Evolutionary conservation across 2,113 vertebrate genomes (phyloP), one percentile per base, ranked within the genome.

Genomic region (Kryptolebias marmoratus): DNA sequence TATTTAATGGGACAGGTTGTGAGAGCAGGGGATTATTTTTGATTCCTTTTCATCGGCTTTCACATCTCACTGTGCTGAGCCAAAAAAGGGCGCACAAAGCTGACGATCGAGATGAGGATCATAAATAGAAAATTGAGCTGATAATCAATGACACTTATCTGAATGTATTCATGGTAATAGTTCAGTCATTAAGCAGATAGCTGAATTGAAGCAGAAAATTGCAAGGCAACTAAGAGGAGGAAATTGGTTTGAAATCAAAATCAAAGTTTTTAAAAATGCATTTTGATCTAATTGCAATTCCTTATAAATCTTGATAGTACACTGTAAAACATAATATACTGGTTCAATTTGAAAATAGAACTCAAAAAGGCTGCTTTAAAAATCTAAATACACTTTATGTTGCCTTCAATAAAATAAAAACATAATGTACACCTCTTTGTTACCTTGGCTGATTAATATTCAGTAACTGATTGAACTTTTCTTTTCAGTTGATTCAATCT

Each of bases 11-110:
- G 75, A 73, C 78, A 81, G 76, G 76, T 78, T 71, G 70, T 71
- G 69, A 55, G 75, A 55, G 68, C 18, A 22, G 69, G 44, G 80
- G 75, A 83, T 84, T 88, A 88, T 32, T 16, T 62, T 47, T 80
- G 44, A 87, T 79, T 81, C 68, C 55, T 72, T 83, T 81, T 80
- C 58, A 85, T 84, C 79, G 77, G 71, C 76, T 84, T 80, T 80
- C 45, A 66, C 45, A 75, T 85, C 72, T 80, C 74, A 55, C 64
- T 70, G 57, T 64, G 55, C 59, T 48, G 31, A 47, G 59, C 57
- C 39, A 72, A 74, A 44, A 89, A 86, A 84, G 72, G 70, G 48
- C 71, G 77, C 0, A 60, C 73, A 64, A 55, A 63, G 56, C 56
- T 68, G 74, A 74, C 85, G 77, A 86, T 71, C 27, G 60, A 12